Percentiles rank a stretch among this genome's conserved stretches.
Conservation (phyloP, 2,113 vertebrate species). For the Brachirus orientalis region DNA sequence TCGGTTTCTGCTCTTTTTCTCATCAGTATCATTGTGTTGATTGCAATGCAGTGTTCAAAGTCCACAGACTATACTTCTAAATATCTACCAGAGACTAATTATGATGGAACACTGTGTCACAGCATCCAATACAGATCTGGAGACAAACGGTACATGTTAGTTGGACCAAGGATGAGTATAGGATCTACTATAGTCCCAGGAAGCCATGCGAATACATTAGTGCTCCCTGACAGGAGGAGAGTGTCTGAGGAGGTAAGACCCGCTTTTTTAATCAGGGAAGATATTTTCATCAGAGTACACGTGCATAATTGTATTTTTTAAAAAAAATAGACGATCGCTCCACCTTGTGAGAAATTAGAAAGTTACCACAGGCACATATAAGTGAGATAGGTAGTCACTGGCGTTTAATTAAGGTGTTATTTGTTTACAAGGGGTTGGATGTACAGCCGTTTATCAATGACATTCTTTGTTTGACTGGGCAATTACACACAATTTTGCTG, state of each 20-base stretch:
- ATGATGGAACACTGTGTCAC: constrained; percentile 68
- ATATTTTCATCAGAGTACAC: too few species aligned
- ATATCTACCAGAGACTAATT: constrained; percentile 58
- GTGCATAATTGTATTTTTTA: too few species aligned
- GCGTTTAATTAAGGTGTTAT: too few species aligned
- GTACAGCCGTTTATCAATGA: too few species aligned
- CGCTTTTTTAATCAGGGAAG: not conserved
- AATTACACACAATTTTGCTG: too few species aligned
- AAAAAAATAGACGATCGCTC: too few species aligned
- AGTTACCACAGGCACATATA: too few species aligned
- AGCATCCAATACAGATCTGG: constrained; percentile 72
- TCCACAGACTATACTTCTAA: constrained; percentile 63
- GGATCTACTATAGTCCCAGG: constrained; percentile 50
- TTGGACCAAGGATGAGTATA: constrained; percentile 71
- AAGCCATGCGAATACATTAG: constrained; percentile 56
- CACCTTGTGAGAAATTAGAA: too few species aligned
- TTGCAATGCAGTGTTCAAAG: constrained; percentile 63
- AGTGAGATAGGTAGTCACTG: too few species aligned
- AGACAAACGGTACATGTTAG: constrained; percentile 62
- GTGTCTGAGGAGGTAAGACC: constrained; percentile 20
- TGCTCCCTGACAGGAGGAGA: constrained; percentile 54
- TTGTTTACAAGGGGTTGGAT: too few species aligned
- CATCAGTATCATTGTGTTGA: constrained; percentile 50
- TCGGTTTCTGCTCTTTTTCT: constrained; percentile 69
- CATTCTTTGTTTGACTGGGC: too few species aligned